These are phyloP conservation scores for Diprion similis DNA, from an alignment of 1,140 invertebrate genomes.

Conservation along the genomic window DNA sequence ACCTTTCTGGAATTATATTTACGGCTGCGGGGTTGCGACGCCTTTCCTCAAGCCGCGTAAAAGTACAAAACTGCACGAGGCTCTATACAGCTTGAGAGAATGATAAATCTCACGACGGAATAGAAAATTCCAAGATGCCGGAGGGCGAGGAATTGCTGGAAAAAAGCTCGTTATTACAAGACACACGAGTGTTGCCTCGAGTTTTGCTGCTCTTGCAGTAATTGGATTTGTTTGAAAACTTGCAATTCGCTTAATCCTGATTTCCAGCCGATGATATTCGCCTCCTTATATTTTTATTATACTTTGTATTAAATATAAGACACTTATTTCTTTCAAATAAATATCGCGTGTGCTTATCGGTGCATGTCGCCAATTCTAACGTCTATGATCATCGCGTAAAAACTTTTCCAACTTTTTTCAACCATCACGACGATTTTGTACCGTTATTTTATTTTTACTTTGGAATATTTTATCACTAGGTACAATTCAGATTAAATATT, in stretches of 20 bases:
- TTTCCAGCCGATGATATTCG: not conserved
- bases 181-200: too few relatives aligned
- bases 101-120: conserved; percentile 7
- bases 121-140: not conserved
- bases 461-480: not conserved
- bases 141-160: not conserved
- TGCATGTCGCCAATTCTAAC: not conserved
- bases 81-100: conserved; percentile 7
- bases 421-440: too few relatives aligned
- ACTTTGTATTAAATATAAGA: not conserved
- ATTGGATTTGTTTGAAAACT: conserved; percentile 2
- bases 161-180: conserved; percentile 4
- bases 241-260: not conserved
- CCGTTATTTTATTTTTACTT: not conserved
- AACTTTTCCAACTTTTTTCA: too few relatives aligned
- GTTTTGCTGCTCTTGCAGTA: not conserved
- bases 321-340: not conserved
- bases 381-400: not conserved
- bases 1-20: conserved; percentile 1
- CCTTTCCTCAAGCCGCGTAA: not conserved
- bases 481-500: not conserved
- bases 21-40: not conserved
- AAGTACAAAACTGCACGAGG: not conserved
- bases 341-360: not conserved
- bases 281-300: not conserved